Evolutionary conservation across 1,140 invertebrate species (phyloP).

Genomic region (Bombus breviceps): DNA sequence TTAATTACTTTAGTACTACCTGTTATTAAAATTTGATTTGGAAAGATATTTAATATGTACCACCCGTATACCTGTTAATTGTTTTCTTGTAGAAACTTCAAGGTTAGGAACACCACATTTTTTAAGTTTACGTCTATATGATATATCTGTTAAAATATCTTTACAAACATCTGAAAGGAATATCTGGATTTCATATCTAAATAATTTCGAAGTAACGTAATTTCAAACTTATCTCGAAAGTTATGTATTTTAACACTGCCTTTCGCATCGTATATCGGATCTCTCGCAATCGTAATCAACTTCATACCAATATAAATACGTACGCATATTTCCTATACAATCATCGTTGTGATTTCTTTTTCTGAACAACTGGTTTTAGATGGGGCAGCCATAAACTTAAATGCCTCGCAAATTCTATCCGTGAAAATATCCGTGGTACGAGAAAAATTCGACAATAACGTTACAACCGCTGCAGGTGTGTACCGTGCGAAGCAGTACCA

Average conservation of each 20-base stretch:
- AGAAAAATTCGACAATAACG: constrained; percentile 66
- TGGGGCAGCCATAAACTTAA: neutral
- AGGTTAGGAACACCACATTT: neutral
- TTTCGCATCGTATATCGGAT: neutral
- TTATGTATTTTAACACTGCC: neutral
- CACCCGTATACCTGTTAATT: neutral
- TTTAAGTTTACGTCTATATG: neutral
- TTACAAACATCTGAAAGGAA: neutral
- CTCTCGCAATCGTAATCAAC: constrained; percentile 2
- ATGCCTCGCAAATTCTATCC: neutral
- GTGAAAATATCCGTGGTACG: constrained; percentile 53
- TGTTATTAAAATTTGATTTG: too few species aligned
- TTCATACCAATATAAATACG: neutral
- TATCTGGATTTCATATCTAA: neutral
- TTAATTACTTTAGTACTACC: too few species aligned
- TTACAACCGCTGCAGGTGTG: constrained; percentile 51
- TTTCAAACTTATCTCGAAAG: neutral
- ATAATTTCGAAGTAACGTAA: neutral
- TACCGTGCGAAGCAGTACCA: constrained; percentile 63
- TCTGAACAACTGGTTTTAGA: constrained; percentile 8
- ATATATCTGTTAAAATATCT: neutral
- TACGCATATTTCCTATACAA: neutral
- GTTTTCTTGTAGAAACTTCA: neutral
- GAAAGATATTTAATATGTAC: too few species aligned
- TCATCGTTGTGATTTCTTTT: neutral